Evolutionary conservation across 2,113 vertebrate genomes (phyloP).

Genomic region (Martes martes): DNA sequence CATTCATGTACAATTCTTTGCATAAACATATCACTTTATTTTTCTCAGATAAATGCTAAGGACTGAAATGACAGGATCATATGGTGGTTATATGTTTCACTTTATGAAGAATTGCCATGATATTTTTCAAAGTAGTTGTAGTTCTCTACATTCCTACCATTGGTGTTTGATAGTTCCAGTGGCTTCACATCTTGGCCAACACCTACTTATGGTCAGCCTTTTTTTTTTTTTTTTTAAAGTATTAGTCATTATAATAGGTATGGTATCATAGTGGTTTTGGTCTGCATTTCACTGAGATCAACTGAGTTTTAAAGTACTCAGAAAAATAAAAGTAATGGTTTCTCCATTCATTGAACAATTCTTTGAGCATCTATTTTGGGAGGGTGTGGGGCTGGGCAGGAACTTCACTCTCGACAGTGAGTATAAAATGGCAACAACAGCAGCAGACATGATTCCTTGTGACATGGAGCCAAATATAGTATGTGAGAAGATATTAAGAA

Average conservation of each 20-base stretch:
- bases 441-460: not conserved
- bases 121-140: not conserved
- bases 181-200: not conserved
- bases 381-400: not conserved
- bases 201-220: not conserved
- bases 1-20: not conserved
- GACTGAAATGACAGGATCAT: not conserved
- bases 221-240: not conserved
- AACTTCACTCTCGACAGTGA: not conserved
- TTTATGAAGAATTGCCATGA: not conserved
- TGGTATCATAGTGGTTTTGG: not conserved
- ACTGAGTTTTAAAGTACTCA: slow-evolving; percentile 10
- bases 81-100: not conserved
- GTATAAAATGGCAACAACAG: not conserved
- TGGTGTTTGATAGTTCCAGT: not conserved
- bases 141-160: not conserved
- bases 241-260: not conserved
- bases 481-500: not conserved
- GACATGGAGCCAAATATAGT: not conserved
- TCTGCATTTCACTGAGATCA: not conserved
- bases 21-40: not conserved
- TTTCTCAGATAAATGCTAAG: not conserved
- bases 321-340: not conserved
- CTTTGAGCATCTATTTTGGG: not conserved
- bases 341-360: not conserved